These are phyloP conservation scores for Caenorhabditis sp. DNA, from an alignment of 2,888 invertebrate genomes.

Conservation along the genomic window DNA sequence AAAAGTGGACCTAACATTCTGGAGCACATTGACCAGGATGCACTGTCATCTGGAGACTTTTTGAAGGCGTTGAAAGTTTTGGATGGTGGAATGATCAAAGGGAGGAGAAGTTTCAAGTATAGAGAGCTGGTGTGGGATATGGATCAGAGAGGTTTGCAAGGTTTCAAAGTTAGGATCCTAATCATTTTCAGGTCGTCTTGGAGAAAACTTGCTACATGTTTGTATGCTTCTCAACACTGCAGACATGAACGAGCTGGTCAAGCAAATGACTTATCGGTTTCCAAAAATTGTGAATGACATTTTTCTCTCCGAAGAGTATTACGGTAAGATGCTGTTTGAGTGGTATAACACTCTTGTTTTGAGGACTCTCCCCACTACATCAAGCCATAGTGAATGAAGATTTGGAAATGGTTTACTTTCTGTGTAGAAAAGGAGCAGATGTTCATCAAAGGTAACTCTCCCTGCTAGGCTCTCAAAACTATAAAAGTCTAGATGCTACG, in stretches of 20 bases:
- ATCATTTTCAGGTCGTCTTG: conserved; percentile 89
- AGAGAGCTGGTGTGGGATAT: conserved; percentile 83
- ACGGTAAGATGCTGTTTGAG: too few relatives aligned
- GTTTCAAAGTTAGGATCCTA: neutral
- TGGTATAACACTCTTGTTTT: too few relatives aligned
- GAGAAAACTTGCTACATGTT: conserved; percentile 94
- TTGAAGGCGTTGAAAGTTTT: conserved; percentile 82
- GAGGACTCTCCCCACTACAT: conserved; percentile 87
- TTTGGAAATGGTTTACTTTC: conserved; percentile 96
- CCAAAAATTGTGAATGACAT: conserved; percentile 97
- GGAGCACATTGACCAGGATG: conserved; percentile 81
- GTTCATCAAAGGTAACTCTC: conserved; percentile 87
- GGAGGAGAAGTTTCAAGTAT: conserved; percentile 85
- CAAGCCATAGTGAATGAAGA: conserved; percentile 99
- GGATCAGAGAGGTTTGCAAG: conserved; percentile 75
- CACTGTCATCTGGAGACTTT: conserved; percentile 75
- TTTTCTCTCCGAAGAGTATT: conserved; percentile 97
- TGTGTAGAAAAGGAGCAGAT: conserved; percentile 93
- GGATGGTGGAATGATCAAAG: conserved; percentile 77
- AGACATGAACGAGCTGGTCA: conserved; percentile 94
- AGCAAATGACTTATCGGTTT: conserved; percentile 92
- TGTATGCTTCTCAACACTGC: conserved; percentile 94
- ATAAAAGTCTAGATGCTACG: conserved; percentile 86
- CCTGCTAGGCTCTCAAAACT: conserved; percentile 82
- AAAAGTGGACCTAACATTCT: conserved; percentile 83